Evolutionary conservation across 2,797 vertebrate species (phyloP).

Genomic region (Danio jaintianensis): DNA sequence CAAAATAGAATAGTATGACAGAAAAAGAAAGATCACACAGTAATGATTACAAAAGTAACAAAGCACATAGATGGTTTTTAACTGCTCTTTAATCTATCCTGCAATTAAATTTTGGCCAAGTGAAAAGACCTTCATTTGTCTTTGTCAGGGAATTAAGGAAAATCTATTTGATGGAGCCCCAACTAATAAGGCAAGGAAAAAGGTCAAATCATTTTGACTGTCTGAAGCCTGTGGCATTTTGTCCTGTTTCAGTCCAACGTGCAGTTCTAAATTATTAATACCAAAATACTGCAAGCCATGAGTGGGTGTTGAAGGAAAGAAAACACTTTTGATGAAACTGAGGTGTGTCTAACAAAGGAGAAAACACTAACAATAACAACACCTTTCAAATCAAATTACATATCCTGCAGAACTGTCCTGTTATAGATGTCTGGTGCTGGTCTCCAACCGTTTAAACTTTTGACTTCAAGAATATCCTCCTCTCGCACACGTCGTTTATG

Average conservation of each 20-base stretch:
- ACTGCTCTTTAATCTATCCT: background rate
- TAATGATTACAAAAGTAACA: too few species aligned
- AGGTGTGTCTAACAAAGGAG: background rate
- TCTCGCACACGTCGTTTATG: conserved; percentile 37
- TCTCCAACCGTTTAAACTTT: conserved; percentile 56
- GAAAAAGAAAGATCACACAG: too few species aligned
- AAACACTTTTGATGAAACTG: background rate
- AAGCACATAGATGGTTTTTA: too few species aligned
- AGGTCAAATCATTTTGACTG: background rate
- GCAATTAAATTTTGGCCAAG: background rate
- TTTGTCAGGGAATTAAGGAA: conserved; percentile 36
- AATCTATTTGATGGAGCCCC: conserved; percentile 10
- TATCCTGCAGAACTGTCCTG: conserved; percentile 2
- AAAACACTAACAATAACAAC: background rate
- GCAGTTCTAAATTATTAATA: background rate
- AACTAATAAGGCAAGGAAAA: conserved; percentile 7
- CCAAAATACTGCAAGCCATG: background rate
- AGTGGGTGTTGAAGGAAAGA: background rate
- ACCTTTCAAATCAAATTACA: background rate
- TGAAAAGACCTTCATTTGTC: conserved; percentile 24
- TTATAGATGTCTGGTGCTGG: conserved; percentile 44
- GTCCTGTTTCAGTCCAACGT: background rate
- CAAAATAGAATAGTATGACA: too few species aligned
- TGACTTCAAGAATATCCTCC: conserved; percentile 60
- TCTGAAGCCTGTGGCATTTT: background rate